Conservation (phyloP, 1,140 invertebrate species). For the Drosophila suzukii region DNA sequence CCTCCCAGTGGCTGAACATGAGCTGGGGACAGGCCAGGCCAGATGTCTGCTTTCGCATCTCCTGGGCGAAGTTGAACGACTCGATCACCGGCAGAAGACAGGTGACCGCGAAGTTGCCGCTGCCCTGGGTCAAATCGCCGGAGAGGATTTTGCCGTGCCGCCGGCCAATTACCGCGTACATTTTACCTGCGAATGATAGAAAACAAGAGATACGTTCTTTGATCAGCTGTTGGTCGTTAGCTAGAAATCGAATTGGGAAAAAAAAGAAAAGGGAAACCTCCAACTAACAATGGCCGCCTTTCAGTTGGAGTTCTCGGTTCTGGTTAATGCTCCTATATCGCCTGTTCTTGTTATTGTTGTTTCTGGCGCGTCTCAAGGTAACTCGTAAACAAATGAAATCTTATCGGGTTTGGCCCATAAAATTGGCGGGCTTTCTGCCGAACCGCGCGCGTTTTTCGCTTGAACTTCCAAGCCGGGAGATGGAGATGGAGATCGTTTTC, state of each 20-base stretch:
- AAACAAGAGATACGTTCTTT: conserved; percentile 42
- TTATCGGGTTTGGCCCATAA: conserved; percentile 70
- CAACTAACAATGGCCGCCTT: conserved; percentile 44
- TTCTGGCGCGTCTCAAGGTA: conserved; percentile 51
- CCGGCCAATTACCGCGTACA: conserved; percentile 96
- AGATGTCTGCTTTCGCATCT: conserved; percentile 97
- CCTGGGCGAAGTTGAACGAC: conserved; percentile 97
- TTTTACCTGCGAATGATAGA: conserved; percentile 88
- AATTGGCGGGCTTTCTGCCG: conserved; percentile 78
- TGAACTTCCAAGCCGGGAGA: conserved; percentile 60
- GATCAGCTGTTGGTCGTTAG: conserved; percentile 54
- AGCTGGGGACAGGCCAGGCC: conserved; percentile 98
- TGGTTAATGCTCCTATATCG: conserved; percentile 33
- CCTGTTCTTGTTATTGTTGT: conserved; percentile 12
- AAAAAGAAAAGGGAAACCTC: conserved; percentile 14
- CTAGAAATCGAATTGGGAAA: conserved; percentile 51
- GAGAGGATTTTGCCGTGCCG: conserved; percentile 94
- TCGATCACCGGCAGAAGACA: conserved; percentile 97
- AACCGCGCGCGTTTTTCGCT: conserved; percentile 73
- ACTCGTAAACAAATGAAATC: conserved; percentile 70
- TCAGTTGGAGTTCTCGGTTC: conserved; percentile 47
- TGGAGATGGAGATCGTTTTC: conserved; percentile 36
- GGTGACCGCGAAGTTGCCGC: conserved; percentile 94
- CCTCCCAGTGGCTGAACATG: conserved; percentile 99
- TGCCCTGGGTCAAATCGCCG: conserved; percentile 95